Conservation (phyloP, 2,888 invertebrate species). For the Caenorhabditis becei region DNA sequence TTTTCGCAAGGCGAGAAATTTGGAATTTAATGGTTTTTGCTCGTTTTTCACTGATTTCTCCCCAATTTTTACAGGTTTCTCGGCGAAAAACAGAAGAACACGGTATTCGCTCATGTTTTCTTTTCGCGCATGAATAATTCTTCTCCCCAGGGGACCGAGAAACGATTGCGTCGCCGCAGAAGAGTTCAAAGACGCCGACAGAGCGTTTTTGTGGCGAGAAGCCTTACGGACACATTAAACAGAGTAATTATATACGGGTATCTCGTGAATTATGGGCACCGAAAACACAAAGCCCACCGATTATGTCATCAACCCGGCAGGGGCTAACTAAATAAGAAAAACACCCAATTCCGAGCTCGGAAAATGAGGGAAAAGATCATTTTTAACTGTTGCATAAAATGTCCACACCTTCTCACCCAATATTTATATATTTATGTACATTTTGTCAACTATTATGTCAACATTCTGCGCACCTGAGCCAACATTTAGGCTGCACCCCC, state of each 20-base stretch:
- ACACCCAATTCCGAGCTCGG: no score
- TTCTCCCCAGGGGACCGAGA: background rate
- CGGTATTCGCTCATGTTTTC: background rate
- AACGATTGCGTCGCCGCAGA: background rate
- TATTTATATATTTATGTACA: slow-evolving; percentile 54
- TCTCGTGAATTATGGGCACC: slow-evolving; percentile 46
- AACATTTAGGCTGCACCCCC: slow-evolving; percentile 39
- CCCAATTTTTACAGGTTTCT: background rate
- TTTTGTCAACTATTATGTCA: slow-evolving; percentile 23
- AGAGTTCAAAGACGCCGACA: slow-evolving; percentile 40
- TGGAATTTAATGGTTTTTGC: background rate
- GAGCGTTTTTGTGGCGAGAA: slow-evolving; percentile 14
- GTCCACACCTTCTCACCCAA: no score
- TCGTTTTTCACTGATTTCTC: background rate
- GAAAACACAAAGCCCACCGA: slow-evolving; percentile 43
- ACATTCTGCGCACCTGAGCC: slow-evolving; percentile 51
- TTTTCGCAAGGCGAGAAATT: background rate
- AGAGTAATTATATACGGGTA: slow-evolving; percentile 51
- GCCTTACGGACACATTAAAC: slow-evolving; percentile 37
- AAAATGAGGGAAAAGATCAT: no score
- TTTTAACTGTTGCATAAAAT: no score
- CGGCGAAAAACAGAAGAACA: background rate
- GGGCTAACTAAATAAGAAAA: no score
- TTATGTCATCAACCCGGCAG: slow-evolving; percentile 43
- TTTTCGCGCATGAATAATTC: slow-evolving; percentile 55